Percentiles rank a stretch among this genome's conserved stretches.
Evolutionary conservation across 2,797 vertebrate genomes (phyloP).

Genomic region (Tragopan temminckii): DNA sequence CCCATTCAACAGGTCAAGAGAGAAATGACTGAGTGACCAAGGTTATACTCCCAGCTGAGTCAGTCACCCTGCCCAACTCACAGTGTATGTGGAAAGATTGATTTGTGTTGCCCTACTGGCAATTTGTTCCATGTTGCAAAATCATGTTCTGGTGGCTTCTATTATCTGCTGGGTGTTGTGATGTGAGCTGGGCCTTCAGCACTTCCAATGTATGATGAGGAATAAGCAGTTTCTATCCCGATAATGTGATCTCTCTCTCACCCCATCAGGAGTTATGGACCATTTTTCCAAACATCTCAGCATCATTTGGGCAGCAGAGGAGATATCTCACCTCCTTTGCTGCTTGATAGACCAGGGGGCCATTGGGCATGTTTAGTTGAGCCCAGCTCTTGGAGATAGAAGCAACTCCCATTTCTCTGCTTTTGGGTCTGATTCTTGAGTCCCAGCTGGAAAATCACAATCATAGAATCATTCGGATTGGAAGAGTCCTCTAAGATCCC

Average conservation of each 20-base stretch:
- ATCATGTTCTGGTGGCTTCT: neutral
- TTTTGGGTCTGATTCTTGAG: neutral
- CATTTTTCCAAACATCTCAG: neutral
- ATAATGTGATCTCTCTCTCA: neutral
- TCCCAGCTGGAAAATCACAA: neutral
- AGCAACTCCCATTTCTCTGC: neutral
- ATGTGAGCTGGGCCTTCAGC: neutral
- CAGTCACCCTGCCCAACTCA: neutral
- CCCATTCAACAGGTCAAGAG: neutral
- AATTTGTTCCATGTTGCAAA: neutral
- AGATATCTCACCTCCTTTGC: neutral
- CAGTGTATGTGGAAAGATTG: neutral
- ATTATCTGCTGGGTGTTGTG: neutral
- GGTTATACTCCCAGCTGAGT: neutral
- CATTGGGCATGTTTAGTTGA: neutral
- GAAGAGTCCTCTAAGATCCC: no score
- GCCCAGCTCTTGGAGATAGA: neutral
- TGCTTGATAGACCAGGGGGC: neutral
- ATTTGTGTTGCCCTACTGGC: neutral
- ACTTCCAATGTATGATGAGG: fast-evolving
- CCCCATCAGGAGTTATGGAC: neutral
- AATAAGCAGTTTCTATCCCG: neutral
- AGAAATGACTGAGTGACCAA: neutral
- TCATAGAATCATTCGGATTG: no score
- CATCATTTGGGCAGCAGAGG: no score